Base-by-base conservation (phyloP, 2,888 invertebrate genomes). In the Tetropium fuscum region DNA sequence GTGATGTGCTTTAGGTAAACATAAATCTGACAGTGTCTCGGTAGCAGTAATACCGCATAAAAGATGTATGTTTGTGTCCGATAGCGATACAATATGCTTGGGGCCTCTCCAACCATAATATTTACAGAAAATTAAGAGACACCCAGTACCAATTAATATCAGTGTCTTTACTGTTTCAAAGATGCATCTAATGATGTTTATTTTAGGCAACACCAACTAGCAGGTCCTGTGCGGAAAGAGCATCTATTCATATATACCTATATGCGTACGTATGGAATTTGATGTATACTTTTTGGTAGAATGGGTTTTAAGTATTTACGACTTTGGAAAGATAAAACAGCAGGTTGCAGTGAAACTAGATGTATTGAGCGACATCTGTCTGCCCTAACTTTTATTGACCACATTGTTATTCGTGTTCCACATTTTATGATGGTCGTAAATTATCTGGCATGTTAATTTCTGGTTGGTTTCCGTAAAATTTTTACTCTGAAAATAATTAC, bases 321-420 rank as follows among this genome's bases (percentile, higher is more conserved):
- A 30, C 22, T 16, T 6, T 16, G 53, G 38, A 47, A 48, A 36
- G 10, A 32, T 20, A 45, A 56, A 53, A 56, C 56, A 61, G 54
- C 58, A 43, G 60, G 58, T 25, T 19, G 20, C 22, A 49, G 36
- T 32, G 36, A 57, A 22, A 22, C 19, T 22, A 22, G 41, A 11
- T 3, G 10, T 20, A 22, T 55, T 62, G 62, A 64, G 43, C 60
- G 70, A 60, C 68, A 68, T n/a, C n/a, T n/a, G n/a, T 66, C 68
- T 70, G 66, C 68, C 59, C 66, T 59, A 65, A 68, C 56, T 68
- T 69, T 64, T 68, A 68, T 62, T 68, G 64, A 61, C 62, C 60
- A 41, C 58, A 69, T 66, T 69, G 68, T 66, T 59, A 63, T 54
- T 57, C 56, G 56, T 54, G 57, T 44, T 62, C 58, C 53, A 53